Percentiles rank a stretch among this genome's conserved stretches.
phyloP scores from a whole-genome alignment of 2,888 invertebrate species.

The Auanema sp. region DNA sequence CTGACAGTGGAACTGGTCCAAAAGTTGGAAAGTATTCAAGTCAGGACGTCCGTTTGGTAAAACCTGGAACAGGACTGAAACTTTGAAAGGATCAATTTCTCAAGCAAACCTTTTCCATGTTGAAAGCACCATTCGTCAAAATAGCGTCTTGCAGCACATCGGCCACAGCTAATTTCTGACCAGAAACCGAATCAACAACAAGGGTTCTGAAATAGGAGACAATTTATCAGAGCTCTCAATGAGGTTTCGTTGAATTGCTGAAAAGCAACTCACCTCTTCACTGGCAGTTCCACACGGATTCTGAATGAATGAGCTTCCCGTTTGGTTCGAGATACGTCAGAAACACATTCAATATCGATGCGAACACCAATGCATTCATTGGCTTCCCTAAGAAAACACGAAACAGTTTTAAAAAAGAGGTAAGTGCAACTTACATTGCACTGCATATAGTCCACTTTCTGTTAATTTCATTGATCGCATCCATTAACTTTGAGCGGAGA shows the following conservation, averaged over 20 bases:
- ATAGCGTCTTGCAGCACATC: slow-evolving; percentile 84
- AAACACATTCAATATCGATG: slow-evolving; percentile 66
- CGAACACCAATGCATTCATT: slow-evolving; percentile 86
- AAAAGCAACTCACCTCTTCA: slow-evolving; percentile 33
- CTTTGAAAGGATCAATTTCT: background rate
- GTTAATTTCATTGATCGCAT: slow-evolving; percentile 85
- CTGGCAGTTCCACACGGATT: slow-evolving; percentile 40
- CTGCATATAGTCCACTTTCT: slow-evolving; percentile 96
- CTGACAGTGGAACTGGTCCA: slow-evolving; percentile 89
- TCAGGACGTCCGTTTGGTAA: slow-evolving; percentile 88
- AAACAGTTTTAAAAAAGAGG: slow-evolving; percentile 5
- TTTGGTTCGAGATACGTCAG: slow-evolving; percentile 18
- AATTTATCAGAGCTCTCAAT: background rate
- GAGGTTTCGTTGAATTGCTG: background rate
- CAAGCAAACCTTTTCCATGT: slow-evolving; percentile 56
- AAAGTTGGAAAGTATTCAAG: slow-evolving; percentile 82
- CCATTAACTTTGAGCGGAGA: slow-evolving; percentile 77
- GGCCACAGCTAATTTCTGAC: slow-evolving; percentile 70
- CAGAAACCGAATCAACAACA: slow-evolving; percentile 66
- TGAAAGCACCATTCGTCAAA: slow-evolving; percentile 75
- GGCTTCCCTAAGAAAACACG: slow-evolving; percentile 69
- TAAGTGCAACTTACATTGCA: slow-evolving; percentile 26
- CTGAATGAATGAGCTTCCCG: slow-evolving; percentile 15
- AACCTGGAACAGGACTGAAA: slow-evolving; percentile 24
- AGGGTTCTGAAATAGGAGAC: slow-evolving; percentile 57